These are phyloP conservation scores for Coenobita brevimanus DNA, from an alignment of 1,140 invertebrate genomes.

Conservation along the genomic window DNA sequence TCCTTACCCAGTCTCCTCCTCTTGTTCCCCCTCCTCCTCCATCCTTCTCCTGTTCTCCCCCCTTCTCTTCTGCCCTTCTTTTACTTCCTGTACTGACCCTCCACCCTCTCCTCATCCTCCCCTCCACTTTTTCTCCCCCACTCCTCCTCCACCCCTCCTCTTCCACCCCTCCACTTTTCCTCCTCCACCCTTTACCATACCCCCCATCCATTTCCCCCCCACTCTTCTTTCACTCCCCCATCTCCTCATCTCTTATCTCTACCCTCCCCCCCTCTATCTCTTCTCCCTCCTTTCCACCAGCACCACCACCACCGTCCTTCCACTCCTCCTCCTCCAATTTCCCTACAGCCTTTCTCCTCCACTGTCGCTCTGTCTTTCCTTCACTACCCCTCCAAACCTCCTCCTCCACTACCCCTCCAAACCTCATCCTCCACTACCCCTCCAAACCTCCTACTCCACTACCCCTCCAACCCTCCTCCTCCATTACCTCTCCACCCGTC, in stretches of 20 bases:
- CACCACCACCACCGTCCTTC: neutral
- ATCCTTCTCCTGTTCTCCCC: slow-evolving; percentile 2
- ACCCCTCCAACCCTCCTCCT: neutral
- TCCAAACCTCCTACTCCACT: neutral
- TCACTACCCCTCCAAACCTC: neutral
- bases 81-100: neutral
- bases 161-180: neutral
- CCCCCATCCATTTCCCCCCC: neutral
- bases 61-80: slow-evolving; percentile 8
- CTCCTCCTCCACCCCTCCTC: neutral
- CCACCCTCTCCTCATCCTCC: neutral
- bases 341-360: neutral
- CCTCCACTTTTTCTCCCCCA: neutral
- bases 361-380: neutral
- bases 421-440: neutral
- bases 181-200: neutral
- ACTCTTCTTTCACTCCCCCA: neutral
- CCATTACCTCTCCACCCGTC: neutral
- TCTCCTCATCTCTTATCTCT: neutral
- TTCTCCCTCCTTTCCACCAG: neutral
- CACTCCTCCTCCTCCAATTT: neutral
- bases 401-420: neutral
- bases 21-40: neutral
- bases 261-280: neutral
- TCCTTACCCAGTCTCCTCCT: neutral